A percentile compares a stretch with the other conserved stretches of the same genome.
Evolutionary conservation across 2,797 vertebrate species (phyloP).

Genomic region (Dicrostonyx torquatus): DNA sequence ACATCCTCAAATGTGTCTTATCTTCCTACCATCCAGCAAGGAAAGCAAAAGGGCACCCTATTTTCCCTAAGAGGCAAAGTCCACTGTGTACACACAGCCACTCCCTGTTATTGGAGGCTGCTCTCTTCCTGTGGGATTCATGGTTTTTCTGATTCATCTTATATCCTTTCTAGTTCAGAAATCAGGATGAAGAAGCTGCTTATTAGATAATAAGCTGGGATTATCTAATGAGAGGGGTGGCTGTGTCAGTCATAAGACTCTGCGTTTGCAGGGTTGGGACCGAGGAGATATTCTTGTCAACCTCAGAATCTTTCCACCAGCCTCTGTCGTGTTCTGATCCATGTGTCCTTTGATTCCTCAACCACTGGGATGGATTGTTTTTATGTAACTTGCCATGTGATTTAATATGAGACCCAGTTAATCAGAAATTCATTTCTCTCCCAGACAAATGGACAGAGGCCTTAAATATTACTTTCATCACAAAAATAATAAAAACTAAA

Average conservation of each 20-base stretch:
- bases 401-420: not conserved
- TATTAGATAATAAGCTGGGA: not conserved
- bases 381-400: not conserved
- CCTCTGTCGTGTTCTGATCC: not conserved
- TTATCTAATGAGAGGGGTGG: not conserved
- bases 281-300: not conserved
- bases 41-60: not conserved
- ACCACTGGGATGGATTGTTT: not conserved
- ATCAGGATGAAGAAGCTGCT: not conserved
- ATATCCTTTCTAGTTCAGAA: not conserved
- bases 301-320: not conserved
- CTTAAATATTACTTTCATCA: not conserved
- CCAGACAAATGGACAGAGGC: not conserved
- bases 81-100: not conserved
- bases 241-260: not conserved
- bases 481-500: not conserved
- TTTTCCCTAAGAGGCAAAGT: not conserved
- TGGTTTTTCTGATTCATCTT: not conserved
- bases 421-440: constrained; percentile 37
- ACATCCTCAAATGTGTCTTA: not conserved
- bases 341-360: not conserved
- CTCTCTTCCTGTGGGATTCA: not conserved
- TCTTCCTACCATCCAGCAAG: not conserved
- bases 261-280: not conserved
- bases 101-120: not conserved